Evolutionary conservation across 2,113 vertebrate genomes (phyloP), one percentile per base, ranked within the genome.

Genomic region (Mesembrinibis cayennensis): DNA sequence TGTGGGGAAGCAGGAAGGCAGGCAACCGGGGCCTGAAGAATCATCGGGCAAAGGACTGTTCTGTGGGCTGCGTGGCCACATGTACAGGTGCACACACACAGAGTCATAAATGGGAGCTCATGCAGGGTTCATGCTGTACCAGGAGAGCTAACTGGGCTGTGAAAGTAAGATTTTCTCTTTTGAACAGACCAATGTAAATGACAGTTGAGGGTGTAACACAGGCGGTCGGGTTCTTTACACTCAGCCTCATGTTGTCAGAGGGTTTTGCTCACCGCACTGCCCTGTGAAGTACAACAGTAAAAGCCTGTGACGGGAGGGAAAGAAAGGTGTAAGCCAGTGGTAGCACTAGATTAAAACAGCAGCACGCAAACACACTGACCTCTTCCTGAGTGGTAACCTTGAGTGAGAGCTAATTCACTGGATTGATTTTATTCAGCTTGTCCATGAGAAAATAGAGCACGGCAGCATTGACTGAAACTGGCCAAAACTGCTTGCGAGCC

Each of bases 371-470:
- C 77, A 59, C 45, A 27, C 56, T 87, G 89, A 97, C 84, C 85
- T 90, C 82, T 93, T 94, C 52, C 77, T 82, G 88, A 93, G 61
- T 56, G 70, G 84, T 97, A 97, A 98, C 97, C 97, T 97, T 96
- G 89, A 98, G 97, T 95, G 98, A 98, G 98, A 98, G 98, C 96
- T 98, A 98, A 97, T 98, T 98, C 98, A 98, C 98, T 94, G 98
- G 97, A 98, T 97, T 98, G 98, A 98, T 99, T 98, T 99, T 98
- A 98, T 98, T 98, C 97, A 98, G 97, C 97, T 98, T 98, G 97
- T 98, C 98, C 97, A 97, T 98, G 97, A 98, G 98, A 98, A 99
- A 98, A 97, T 96, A 98, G 98, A 98, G 97, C 96, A 98, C 83
- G 58, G 98, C 98, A 95, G 98, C 97, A 95, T 97, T 98, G 96